A percentile compares a stretch with the other conserved stretches of the same genome.
These are phyloP conservation scores for Orthonychiurus folsomi DNA, from an alignment of 2,888 invertebrate species.

Conservation along the genomic window DNA sequence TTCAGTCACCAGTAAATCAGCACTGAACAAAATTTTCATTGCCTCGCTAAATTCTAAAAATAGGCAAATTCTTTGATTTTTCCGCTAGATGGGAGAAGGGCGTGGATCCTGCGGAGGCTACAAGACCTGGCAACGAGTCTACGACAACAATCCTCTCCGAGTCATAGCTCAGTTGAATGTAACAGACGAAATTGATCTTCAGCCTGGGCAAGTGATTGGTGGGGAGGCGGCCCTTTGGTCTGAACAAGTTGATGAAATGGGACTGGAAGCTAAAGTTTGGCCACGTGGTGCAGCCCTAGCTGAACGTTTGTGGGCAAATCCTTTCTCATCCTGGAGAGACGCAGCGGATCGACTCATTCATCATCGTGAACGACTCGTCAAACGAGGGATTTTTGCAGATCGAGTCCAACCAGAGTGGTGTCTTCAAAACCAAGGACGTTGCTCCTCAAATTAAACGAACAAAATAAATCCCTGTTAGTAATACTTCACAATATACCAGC, in stretches of 20 bases:
- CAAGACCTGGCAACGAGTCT: constrained; percentile 80
- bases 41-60: background rate
- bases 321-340: constrained; percentile 55
- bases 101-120: constrained; percentile 87
- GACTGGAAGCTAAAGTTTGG: constrained; percentile 67
- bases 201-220: constrained; percentile 50
- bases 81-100: constrained; percentile 51
- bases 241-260: constrained; percentile 63
- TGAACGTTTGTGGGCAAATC: constrained; percentile 74
- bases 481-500: too few relatives aligned
- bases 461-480: constrained; percentile 1
- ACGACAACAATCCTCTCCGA: constrained; percentile 44
- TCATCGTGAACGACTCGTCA: constrained; percentile 62
- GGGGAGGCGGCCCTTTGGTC: constrained; percentile 79
- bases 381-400: constrained; percentile 62
- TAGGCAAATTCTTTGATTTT: constrained; percentile 1
- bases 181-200: constrained; percentile 37
- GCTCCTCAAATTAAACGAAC: constrained; percentile 38
- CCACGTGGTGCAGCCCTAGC: constrained; percentile 75
- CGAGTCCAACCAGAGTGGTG: constrained; percentile 78
- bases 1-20: background rate
- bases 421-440: constrained; percentile 56
- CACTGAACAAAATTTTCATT: background rate
- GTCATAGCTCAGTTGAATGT: constrained; percentile 42
- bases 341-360: constrained; percentile 65